Percentiles rank a stretch among this genome's conserved stretches.
These are phyloP conservation scores for Drosophila seguyi DNA, from an alignment of 1,140 invertebrate species.

Conservation along the genomic window DNA sequence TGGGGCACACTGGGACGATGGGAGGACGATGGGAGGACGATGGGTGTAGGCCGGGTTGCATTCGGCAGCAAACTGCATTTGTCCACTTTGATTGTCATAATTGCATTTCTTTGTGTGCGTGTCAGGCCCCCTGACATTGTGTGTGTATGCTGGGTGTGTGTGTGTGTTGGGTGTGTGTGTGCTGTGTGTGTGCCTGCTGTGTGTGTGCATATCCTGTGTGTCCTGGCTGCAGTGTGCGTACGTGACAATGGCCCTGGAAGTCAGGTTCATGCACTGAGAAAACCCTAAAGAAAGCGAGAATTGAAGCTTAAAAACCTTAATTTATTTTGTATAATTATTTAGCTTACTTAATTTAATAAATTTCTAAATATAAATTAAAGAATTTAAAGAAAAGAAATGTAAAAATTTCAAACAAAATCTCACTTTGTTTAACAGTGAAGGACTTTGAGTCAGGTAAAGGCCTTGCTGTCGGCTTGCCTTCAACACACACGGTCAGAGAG, in stretches of 20 bases:
- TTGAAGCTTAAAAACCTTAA: rapidly evolving
- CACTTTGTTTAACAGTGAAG: no score
- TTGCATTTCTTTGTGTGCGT: conserved; percentile 70
- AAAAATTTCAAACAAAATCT: no score
- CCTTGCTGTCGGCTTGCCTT: no score
- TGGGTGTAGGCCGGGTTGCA: no score
- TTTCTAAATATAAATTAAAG: no score
- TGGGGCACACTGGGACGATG: conserved; percentile 3
- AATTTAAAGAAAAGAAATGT: no score
- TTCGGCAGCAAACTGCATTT: conserved; percentile 64
- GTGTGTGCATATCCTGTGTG: conserved; percentile 17
- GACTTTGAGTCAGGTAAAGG: no score
- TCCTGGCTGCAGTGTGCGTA: conserved; percentile 27
- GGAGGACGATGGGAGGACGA: conserved; percentile 3
- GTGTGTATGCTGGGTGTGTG: conserved; percentile 13
- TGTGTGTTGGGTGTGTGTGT: no score
- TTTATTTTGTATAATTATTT: background rate
- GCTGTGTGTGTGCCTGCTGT: background rate
- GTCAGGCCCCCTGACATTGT: background rate
- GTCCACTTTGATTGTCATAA: conserved; percentile 81
- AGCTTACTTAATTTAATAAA: background rate
- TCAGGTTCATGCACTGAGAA: conserved; percentile 2
- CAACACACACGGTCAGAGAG: no score
- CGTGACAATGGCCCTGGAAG: conserved; percentile 57
- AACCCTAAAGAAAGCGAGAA: background rate